These are phyloP conservation scores for Calycopis cecrops DNA, from an alignment of 1,140 invertebrate species.

Conservation along the genomic window DNA sequence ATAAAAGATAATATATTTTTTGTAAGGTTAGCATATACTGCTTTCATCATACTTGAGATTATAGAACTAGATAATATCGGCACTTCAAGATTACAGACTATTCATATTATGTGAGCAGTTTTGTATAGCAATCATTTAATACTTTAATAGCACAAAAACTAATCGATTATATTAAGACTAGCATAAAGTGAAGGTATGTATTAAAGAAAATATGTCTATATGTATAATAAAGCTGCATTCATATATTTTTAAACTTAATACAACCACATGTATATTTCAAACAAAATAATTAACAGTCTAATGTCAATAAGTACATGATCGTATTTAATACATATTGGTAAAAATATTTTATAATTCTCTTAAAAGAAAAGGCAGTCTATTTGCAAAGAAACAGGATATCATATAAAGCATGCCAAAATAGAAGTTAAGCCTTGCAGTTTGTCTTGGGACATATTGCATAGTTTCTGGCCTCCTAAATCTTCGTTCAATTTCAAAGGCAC, in stretches of 20 bases:
- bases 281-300: constrained; percentile 12
- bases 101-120: no score
- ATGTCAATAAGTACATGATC: constrained; percentile 38
- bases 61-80: no score
- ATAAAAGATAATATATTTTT: no score
- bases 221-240: background rate
- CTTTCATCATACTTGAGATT: no score
- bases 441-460: constrained; percentile 88
- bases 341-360: constrained; percentile 34
- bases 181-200: constrained; percentile 4
- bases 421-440: constrained; percentile 93
- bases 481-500: constrained; percentile 93
- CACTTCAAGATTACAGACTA: no score
- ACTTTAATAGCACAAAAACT: no score
- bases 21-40: no score
- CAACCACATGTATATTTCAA: constrained; percentile 12
- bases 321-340: constrained; percentile 12
- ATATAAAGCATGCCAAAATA: constrained; percentile 94
- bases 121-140: no score
- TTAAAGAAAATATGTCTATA: constrained; percentile 9
- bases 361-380: constrained; percentile 74
- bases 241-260: constrained; percentile 9
- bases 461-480: constrained; percentile 87
- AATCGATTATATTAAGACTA: background rate
- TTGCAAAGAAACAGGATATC: constrained; percentile 81